Evolutionary conservation across 1,140 invertebrate species (phyloP).

Genomic region (Tetramorium parvispinum): DNA sequence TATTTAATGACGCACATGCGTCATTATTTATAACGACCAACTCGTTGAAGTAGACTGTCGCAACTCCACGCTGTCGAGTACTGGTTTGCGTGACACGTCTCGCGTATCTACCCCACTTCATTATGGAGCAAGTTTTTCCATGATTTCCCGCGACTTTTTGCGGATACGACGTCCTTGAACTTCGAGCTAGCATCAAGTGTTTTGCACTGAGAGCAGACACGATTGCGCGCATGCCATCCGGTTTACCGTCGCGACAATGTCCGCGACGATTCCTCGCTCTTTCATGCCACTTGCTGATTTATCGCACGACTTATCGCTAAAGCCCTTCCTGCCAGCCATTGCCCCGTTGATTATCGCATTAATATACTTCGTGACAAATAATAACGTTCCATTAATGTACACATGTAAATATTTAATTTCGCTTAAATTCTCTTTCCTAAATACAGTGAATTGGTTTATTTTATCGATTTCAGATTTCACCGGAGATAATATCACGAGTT

Average conservation of each 20-base stretch:
- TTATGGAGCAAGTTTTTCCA: conserved; percentile 7
- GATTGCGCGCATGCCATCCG: conserved; percentile 61
- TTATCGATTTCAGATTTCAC: not conserved
- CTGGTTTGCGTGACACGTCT: conserved; percentile 23
- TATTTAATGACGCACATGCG: not conserved
- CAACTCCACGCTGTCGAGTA: not conserved
- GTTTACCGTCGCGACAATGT: conserved; percentile 52
- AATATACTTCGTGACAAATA: not conserved
- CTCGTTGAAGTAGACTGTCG: not conserved
- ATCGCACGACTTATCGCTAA: conserved; percentile 50
- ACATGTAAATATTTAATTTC: not conserved
- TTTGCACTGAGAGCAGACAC: not conserved
- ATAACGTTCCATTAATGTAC: not conserved
- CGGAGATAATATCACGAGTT: not conserved
- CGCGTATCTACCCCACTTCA: conserved; percentile 30
- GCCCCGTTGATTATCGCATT: conserved; percentile 51
- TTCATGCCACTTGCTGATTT: conserved; percentile 24
- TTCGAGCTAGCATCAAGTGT: conserved; percentile 23
- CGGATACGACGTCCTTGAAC: conserved; percentile 66
- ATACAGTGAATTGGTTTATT: not conserved
- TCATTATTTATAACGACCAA: not conserved
- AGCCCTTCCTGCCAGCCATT: conserved; percentile 29
- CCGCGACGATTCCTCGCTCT: conserved; percentile 36
- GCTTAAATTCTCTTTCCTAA: not conserved
- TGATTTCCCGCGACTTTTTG: conserved; percentile 27